Base-by-base conservation (phyloP, 2,888 invertebrate genomes). In the Caenorhabditis uteleia region DNA sequence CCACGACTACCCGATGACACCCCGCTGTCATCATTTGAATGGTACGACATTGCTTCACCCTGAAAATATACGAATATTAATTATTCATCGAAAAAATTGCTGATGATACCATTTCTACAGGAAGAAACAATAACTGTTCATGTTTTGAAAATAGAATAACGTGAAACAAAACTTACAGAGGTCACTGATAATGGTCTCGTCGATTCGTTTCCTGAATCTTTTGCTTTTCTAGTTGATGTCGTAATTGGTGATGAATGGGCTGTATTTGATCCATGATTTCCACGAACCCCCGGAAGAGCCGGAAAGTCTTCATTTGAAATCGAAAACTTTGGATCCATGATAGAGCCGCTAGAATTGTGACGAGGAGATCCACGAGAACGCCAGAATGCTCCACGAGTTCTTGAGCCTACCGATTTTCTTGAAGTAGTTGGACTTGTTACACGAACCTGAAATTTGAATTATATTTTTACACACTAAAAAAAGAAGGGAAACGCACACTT, bases 271-370 rank as follows among this genome's bases (percentile, higher is more conserved):
- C 50, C 16, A 42, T 36, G 16, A n/a, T n/a, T n/a, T n/a, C 40
- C 45, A 23, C 46, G 42, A 21, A 10, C 56, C 0, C 51, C 56
- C 2, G 61, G 56, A 21, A 62, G 44, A 3, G 61, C 61, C 5
- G 61, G 61, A 27, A 62, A 62, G 21, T 62, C 61, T 33, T 62
- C 61, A 38, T 47, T 62, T 3, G 61, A 56, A 23, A 62, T 62
- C 8, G 47, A 47, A 43, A 62, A 62, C 34, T 51, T 50, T 0
- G 61, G 38, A 21, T 62, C 61, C n/a, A 29, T 29, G 29, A 29
- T 8, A 12, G 12, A 4, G 16, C 18, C 7, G 36, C 36, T 18
- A 36, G 25, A 42, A 25, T 7, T 6, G 10, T 12, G 14, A 18
- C 10, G 8, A 21, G 16, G 18, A 31, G 18, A 8, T 31, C 26